phyloP scores from a whole-genome alignment of 2,888 invertebrate species.

The Polietes domitor region DNA sequence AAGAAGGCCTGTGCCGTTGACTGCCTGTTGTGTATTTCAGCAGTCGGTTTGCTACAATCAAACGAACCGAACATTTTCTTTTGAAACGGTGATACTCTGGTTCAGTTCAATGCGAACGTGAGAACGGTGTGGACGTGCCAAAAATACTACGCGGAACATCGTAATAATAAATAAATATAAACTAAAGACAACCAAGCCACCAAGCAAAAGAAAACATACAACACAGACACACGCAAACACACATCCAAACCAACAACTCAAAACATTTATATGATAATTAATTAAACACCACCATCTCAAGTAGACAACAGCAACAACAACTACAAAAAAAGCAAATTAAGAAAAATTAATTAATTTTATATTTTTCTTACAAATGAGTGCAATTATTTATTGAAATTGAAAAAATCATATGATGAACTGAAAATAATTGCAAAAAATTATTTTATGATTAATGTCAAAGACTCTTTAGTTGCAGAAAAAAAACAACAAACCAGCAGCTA shows the following conservation, averaged over 20 bases:
- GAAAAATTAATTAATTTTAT: constrained; percentile 38
- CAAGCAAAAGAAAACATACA: constrained; percentile 4
- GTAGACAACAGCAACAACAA: constrained; percentile 19
- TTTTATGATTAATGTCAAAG: not conserved
- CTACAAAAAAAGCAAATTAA: not conserved
- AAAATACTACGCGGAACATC: constrained; percentile 68
- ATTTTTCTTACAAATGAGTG: constrained; percentile 62
- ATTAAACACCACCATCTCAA: constrained; percentile 41
- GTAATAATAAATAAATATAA: constrained; percentile 47
- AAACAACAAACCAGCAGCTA: not conserved
- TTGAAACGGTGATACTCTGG: constrained; percentile 69
- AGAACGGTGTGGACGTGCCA: constrained; percentile 79
- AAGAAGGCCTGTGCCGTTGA: constrained; percentile 59
- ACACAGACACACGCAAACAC: not conserved
- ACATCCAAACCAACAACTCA: constrained; percentile 44
- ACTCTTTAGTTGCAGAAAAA: not conserved
- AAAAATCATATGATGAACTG: constrained; percentile 31
- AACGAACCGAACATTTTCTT: constrained; percentile 73
- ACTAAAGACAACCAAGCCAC: constrained; percentile 11
- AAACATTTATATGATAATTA: constrained; percentile 41
- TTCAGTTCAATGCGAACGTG: constrained; percentile 80
- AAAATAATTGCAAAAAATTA: constrained; percentile 31
- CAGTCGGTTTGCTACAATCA: constrained; percentile 75
- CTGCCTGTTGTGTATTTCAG: constrained; percentile 68
- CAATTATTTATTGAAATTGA: constrained; percentile 55